Conservation (phyloP, 2,113 vertebrate species). For the Lampris incognitus region DNA sequence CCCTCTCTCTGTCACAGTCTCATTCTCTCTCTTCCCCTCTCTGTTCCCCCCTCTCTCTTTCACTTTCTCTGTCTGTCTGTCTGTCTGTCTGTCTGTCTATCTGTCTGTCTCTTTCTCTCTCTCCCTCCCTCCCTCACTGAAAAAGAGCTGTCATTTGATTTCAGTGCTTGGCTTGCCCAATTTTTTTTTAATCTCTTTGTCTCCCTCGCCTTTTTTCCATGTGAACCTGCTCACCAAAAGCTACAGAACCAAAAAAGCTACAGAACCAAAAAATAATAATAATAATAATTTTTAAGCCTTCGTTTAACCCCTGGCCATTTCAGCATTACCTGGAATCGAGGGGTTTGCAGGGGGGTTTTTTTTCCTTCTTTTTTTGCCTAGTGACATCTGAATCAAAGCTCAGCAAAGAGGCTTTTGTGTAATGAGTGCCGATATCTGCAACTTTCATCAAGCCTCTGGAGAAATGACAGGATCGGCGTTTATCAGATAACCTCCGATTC, state of each 20-base stretch:
- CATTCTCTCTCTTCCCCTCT: too few species aligned
- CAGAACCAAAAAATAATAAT: neutral
- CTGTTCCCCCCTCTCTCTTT: neutral
- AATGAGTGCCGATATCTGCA: constrained; percentile 3
- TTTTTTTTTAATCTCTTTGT: constrained; percentile 66
- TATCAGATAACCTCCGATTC: constrained; percentile 19
- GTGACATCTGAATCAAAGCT: constrained; percentile 31
- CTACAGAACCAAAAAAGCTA: constrained; percentile 12
- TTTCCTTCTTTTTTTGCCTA: constrained; percentile 27
- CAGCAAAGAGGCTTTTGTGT: constrained; percentile 15
- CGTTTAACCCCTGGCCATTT: constrained; percentile 29
- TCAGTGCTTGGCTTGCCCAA: constrained; percentile 78
- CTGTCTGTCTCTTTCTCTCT: constrained; percentile 1
- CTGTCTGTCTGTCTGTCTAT: constrained; percentile 36
- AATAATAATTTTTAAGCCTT: constrained; percentile 34
- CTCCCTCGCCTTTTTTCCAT: constrained; percentile 40
- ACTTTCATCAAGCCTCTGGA: constrained; percentile 32
- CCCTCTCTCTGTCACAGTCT: too few species aligned
- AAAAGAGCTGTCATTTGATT: constrained; percentile 83
- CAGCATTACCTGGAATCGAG: constrained; percentile 39
- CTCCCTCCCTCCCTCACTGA: constrained; percentile 52
- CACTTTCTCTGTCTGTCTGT: constrained; percentile 27
- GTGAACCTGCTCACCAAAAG: constrained; percentile 30
- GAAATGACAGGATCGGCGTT: constrained; percentile 34
- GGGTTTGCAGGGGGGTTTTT: constrained; percentile 5